Evolutionary conservation across 92 coral and sea anemone species (phyloP), one percentile per base, ranked within the genome.

Genomic region (Palythoa grandis): DNA sequence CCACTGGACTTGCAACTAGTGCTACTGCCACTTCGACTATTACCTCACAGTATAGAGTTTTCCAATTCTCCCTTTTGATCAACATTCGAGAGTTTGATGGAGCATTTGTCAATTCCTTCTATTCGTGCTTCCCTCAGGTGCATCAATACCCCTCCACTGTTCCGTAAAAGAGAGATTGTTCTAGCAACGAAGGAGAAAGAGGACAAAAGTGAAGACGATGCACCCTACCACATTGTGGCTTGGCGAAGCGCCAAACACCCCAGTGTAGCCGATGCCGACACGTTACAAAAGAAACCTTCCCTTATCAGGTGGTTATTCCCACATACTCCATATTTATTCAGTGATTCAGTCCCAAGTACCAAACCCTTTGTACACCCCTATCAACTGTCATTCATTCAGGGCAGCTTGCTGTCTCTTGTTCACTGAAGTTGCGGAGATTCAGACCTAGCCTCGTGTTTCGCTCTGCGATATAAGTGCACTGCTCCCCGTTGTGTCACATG

Each of bases 231-330:
- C 85, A 93, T 92, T 13, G 88, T 88, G 53, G 94, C 95, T 52
- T 94, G 98, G 98, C 91, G 92, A 39, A 91, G 91, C 35, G 82
- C 94, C n/a, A 83, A 78, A 61, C 95, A 94, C 22, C 98, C 98
- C 22, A 79, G 90, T 22, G 89, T 88, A 3, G 88, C 77, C 61
- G 78, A 83, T 10, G 63, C 68, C 19, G 86, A 84, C 48, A 83
- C 52, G 14, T 67, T 74, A 2, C 74, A 38, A 23, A 80, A 80
- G 85, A 80, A 80, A 80, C 40, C 85, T 37, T 80, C 73, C 8
- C 85, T 80, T 22, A 67, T 80, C 47, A 66, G 85, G 85, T 80
- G 20, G 53, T 25, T 25, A 63, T 5, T 23, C 50, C 7, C 50
- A 43, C 8, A 43, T 43, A 43, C 2, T 43, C 48, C 6, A 43